Evolutionary conservation across 35 echinoderm and acorn worm species (phyloP), one percentile per base, ranked within the genome.

Genomic region (Stichopus chloronotus): DNA sequence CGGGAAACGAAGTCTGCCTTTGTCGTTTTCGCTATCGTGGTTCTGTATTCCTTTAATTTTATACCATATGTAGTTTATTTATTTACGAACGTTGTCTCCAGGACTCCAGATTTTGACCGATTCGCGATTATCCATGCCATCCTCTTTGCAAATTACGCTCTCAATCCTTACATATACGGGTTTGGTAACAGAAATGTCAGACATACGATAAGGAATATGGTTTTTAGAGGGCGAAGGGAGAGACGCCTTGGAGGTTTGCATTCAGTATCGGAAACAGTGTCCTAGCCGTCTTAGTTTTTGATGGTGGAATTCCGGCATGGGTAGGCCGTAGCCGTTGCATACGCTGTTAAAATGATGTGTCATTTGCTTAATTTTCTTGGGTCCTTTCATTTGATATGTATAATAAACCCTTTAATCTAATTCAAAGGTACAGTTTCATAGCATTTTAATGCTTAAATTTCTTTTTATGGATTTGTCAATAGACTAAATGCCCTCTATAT

Each of bases 101-200:
- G 25, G 2, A 71, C 87, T 12, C 59, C 87, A 14, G 87, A 89
- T 16, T 19, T 89, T 30, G 43, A 63, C 14, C 87, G 55, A 19
- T 59, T 63, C 2, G 59, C 87, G 10, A 55, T 89, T 19, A 63
- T 89, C 17, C 87, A 89, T 24, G 61, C 59, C 14, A 63, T 89
- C 17, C 71, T 89, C 16, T 89, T 89, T 16, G 59, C 65, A 17
- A 89, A 89, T 17, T 89, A 89, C 60, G 87, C 87, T 61, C 87
- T 89, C n/a, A 89, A 89, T 89, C 87, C 87, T 13, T 89, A 89
- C 21, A 89, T 89, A 54, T 89, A 89, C 30, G 87, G 87, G 52
- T 89, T 89, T 19, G 87, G 87, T 11, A 89, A 89, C 21, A 72
- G 87, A 20, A 89, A 23, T 52, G 71, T 89, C 52, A 59, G 87